Percentiles rank a stretch among this genome's conserved stretches.
Evolutionary conservation across 2,888 invertebrate species (phyloP).

Genomic region (Heteromurus nitidus): DNA sequence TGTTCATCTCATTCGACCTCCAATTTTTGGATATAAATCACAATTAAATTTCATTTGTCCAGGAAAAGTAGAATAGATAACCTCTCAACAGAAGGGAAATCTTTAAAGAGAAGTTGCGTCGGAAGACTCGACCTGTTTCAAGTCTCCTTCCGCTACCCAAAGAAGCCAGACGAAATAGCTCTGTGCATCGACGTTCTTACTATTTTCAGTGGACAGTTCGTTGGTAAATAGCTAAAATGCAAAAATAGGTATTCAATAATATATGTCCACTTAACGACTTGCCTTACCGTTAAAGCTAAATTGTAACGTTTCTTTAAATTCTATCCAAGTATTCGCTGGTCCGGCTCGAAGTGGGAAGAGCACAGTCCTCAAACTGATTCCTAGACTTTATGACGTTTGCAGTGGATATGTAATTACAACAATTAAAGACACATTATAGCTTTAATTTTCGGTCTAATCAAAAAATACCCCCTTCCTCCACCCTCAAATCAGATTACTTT

Average conservation of each 20-base stretch:
- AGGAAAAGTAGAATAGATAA: conserved; percentile 67
- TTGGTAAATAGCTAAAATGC: conserved; percentile 28
- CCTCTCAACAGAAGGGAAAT: conserved; percentile 41
- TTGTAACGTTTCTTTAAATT: neutral
- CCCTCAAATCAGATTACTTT: conserved; percentile 52
- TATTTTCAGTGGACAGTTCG: conserved; percentile 65
- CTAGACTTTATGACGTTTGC: conserved; percentile 59
- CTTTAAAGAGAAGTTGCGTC: conserved; percentile 43
- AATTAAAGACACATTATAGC: too few species aligned
- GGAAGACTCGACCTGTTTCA: conserved; percentile 61
- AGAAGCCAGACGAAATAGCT: conserved; percentile 31
- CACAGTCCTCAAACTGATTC: conserved; percentile 60
- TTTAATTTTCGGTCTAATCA: neutral
- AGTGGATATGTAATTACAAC: conserved; percentile 36
- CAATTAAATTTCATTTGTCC: neutral
- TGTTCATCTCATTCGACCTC: too few species aligned
- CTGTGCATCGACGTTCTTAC: conserved; percentile 42
- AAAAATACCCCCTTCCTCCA: neutral
- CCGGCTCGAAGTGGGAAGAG: conserved; percentile 52
- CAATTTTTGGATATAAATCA: too few species aligned
- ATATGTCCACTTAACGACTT: neutral
- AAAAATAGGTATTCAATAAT: neutral
- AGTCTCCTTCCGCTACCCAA: conserved; percentile 64
- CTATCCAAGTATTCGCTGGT: conserved; percentile 47
- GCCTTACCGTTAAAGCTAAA: neutral